phyloP scores from a whole-genome alignment of 1,140 invertebrate genomes.

The Telenomus remus region DNA sequence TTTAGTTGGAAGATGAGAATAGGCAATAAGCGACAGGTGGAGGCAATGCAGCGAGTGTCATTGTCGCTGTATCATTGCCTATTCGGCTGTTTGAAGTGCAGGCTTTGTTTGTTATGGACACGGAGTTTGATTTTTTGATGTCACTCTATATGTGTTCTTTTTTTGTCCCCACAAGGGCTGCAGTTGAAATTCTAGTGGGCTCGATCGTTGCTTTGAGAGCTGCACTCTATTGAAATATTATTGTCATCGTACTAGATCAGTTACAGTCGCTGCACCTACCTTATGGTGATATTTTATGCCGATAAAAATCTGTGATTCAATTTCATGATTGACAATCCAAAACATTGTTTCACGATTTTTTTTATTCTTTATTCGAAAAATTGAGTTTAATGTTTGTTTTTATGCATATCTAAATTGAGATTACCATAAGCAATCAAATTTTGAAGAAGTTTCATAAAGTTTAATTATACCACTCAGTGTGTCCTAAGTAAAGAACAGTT shows the following conservation, averaged over 20 bases:
- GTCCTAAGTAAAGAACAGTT: constrained; percentile 8
- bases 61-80: constrained; percentile 33
- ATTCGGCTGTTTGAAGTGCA: constrained; percentile 16
- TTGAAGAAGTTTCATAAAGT: constrained; percentile 2
- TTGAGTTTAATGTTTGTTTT: no score
- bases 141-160: constrained; percentile 7
- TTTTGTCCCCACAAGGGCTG: constrained; percentile 6
- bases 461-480: constrained; percentile 11
- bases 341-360: no score
- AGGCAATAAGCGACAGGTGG: constrained; percentile 46
- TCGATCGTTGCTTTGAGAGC: not conserved
- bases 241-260: not conserved
- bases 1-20: constrained; percentile 29
- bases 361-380: no score
- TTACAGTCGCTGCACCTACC: not conserved
- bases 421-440: no score
- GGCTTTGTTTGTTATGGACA: constrained; percentile 35
- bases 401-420: no score
- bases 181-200: not conserved
- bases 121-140: constrained; percentile 39
- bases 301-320: no score
- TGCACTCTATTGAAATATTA: no score
- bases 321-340: no score
- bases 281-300: no score
- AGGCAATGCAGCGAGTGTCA: constrained; percentile 29